A percentile compares a stretch with the other conserved stretches of the same genome.
Evolutionary conservation across 1,140 invertebrate species (phyloP).

Genomic region (Drosophila mojavensis): DNA sequence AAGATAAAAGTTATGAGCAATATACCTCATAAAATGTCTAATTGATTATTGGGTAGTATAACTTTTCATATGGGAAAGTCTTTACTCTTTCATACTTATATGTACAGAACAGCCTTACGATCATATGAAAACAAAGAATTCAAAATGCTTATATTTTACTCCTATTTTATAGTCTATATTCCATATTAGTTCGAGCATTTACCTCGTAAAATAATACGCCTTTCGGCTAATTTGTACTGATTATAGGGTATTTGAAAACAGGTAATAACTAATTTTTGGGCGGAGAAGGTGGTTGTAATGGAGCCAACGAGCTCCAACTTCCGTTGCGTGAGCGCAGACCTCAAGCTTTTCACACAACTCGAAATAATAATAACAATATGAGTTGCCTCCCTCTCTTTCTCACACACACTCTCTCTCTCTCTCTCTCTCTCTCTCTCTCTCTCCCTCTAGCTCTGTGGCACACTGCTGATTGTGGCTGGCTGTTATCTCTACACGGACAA

Average conservation of each 20-base stretch:
- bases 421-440: background rate
- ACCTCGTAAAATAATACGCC: too few relatives aligned
- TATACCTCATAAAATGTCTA: too few relatives aligned
- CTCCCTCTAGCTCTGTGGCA: slow-evolving; percentile 88
- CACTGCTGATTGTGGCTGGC: slow-evolving; percentile 88
- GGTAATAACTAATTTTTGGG: slow-evolving; percentile 10
- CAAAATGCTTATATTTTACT: too few relatives aligned
- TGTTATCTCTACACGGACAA: slow-evolving; percentile 89
- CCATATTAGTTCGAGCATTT: too few relatives aligned
- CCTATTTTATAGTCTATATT: too few relatives aligned
- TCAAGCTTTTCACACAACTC: slow-evolving; percentile 12
- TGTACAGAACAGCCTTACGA: too few relatives aligned
- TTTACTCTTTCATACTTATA: too few relatives aligned
- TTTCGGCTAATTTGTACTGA: background rate
- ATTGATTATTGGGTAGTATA: too few relatives aligned
- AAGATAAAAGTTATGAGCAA: too few relatives aligned
- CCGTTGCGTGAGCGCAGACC: slow-evolving; percentile 37
- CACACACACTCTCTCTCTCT: slow-evolving; percentile 1
- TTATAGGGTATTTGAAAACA: slow-evolving; percentile 14
- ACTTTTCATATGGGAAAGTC: too few relatives aligned
- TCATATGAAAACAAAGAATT: too few relatives aligned
- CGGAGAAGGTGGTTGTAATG: background rate
- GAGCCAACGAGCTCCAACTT: slow-evolving; percentile 24
- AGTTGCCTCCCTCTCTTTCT: background rate
- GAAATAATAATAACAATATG: slow-evolving; percentile 5